phyloP scores from a whole-genome alignment of 2,797 vertebrate genomes.

The Halcyon smyrnensis region DNA sequence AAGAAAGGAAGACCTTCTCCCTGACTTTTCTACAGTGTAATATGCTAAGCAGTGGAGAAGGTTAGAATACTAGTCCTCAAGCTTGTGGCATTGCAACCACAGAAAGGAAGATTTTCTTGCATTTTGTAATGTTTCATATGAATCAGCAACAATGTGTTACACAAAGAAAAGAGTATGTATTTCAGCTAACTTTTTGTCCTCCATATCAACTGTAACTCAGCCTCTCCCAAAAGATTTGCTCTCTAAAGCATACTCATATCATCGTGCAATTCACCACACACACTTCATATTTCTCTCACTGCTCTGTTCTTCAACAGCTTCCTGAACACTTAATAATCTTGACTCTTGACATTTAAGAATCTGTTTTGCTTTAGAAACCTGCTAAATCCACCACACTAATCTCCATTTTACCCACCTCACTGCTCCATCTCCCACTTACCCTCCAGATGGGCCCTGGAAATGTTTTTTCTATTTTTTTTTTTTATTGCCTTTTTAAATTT shows the following conservation, averaged over 20 bases:
- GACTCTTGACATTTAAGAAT: constrained; percentile 58
- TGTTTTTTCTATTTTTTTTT: background rate
- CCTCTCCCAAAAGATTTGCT: background rate
- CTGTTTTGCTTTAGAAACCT: constrained; percentile 39
- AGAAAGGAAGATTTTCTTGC: background rate
- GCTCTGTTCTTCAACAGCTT: constrained; percentile 37
- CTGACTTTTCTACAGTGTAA: background rate
- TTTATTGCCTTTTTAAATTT: background rate
- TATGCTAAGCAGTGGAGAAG: background rate
- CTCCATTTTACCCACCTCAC: background rate
- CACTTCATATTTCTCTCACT: background rate
- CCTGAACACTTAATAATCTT: constrained; percentile 50
- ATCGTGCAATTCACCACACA: background rate
- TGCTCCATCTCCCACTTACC: background rate
- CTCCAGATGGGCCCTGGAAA: background rate
- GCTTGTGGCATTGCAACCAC: background rate
- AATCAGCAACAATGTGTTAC: background rate
- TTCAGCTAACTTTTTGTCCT: background rate
- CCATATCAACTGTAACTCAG: background rate
- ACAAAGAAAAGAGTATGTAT: background rate
- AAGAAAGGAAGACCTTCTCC: background rate
- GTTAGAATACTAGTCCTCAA: background rate
- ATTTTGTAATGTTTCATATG: background rate
- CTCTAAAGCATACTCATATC: background rate
- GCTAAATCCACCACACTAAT: background rate